Evolutionary conservation across 2,113 vertebrate genomes (phyloP), one percentile per base, ranked within the genome.

Genomic region (Miniopterus natalensis): DNA sequence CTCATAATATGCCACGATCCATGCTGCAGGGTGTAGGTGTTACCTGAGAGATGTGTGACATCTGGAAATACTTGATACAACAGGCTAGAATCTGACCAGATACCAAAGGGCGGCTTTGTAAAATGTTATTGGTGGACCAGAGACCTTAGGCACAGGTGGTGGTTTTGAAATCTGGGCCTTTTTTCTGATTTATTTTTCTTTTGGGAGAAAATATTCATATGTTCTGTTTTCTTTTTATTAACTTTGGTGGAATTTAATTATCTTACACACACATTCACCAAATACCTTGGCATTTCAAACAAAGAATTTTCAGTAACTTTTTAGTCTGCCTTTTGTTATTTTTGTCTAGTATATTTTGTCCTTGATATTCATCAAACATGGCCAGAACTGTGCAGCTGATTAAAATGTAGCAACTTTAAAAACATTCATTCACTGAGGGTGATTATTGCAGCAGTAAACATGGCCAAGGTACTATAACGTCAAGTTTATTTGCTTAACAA

Each of bases 101-200:
- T 11, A 20, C 29, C 66, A 18, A n/a, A 21, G 53, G 80, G 42
- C 0, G 0, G 47, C 63, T 53, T 47, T 29, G 0, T 12, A 8
- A 27, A 17, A 13, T 4, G 9, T 23, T 31, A 2, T 1, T n/a
- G 17, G 21, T 21, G 15, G n/a, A 15, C 47, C 61, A 51, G 63
- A 79, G 74, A 42, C 85, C 55, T 36, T 70, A 97, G 94, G 84
- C 96, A 94, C 79, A 89, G 63, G 96, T 77, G 75, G 96, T 96
- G 92, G 97, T 97, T 86, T 98, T 98, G 97, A 98, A 98, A 98
- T 96, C 96, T 77, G 93, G 95, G 91, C 93, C 91, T 97, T 87
- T 84, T 88, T 71, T 88, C 45, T 49, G 59, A 75, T 71, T 92
- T 31, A 57, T 90, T 79, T 94, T 92, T 94, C 47, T 53, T 68